A percentile compares a stretch with the other conserved stretches of the same genome.
Conservation (phyloP, 1,140 invertebrate species). For the Formica exsecta region DNA sequence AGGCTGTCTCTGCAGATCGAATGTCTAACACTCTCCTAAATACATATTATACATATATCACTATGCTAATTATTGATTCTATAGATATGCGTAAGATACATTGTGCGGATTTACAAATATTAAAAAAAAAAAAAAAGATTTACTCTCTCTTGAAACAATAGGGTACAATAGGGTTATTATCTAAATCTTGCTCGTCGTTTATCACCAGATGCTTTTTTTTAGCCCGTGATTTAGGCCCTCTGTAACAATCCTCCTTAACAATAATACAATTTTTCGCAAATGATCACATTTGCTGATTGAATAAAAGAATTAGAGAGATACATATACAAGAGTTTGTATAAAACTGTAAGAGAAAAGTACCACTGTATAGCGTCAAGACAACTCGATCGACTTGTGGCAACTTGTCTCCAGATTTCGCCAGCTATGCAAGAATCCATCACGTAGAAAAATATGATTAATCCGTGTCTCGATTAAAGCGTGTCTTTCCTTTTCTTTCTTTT, state of each 20-base stretch:
- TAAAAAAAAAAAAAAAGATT: conserved; percentile 66
- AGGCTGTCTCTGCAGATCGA: conserved; percentile 61
- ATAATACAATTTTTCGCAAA: conserved; percentile 9
- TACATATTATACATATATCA: conserved; percentile 76
- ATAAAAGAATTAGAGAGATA: conserved; percentile 23
- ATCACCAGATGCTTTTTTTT: conserved; percentile 51
- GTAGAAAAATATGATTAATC: conserved; percentile 81
- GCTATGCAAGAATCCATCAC: conserved; percentile 65
- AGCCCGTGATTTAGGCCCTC: conserved; percentile 55
- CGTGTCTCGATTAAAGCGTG: conserved; percentile 53
- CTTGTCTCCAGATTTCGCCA: conserved; percentile 25
- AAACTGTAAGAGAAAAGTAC: conserved; percentile 51
- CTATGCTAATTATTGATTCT: conserved; percentile 74
- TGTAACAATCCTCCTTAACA: conserved; percentile 41
- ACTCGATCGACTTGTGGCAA: conserved; percentile 42
- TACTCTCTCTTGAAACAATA: conserved; percentile 26
- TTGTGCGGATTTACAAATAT: conserved; percentile 73
- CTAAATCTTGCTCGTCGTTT: conserved; percentile 29
- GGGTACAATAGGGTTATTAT: conserved; percentile 43
- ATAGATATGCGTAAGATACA: conserved; percentile 80
- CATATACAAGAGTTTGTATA: conserved; percentile 51
- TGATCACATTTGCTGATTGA: conserved; percentile 26
- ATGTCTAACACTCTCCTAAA: conserved; percentile 66
- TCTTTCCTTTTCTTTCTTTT: background rate
- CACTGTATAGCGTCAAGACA: conserved; percentile 29